These are phyloP conservation scores for Pollenia labialis DNA, from an alignment of 2,888 invertebrate genomes.

Conservation along the genomic window DNA sequence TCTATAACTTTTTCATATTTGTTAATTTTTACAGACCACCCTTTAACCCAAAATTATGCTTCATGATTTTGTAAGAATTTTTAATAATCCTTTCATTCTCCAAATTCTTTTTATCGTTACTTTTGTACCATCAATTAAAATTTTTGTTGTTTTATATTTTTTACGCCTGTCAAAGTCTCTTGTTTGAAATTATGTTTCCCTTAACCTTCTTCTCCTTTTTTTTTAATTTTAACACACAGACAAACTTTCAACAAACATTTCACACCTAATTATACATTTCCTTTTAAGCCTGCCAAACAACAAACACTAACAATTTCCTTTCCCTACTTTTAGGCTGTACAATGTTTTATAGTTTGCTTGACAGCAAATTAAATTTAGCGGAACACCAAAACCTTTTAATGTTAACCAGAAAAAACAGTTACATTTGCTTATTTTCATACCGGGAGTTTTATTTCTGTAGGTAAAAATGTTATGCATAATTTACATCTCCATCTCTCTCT, in stretches of 20 bases:
- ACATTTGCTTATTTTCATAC: not conserved
- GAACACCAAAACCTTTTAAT: slow-evolving; percentile 42
- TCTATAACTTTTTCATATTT: not conserved
- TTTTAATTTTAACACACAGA: not conserved
- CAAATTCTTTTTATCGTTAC: not conserved
- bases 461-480: too few relatives aligned
- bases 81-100: too few relatives aligned
- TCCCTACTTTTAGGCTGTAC: slow-evolving; percentile 9
- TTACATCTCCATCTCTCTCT: not conserved
- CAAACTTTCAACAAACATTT: slow-evolving; percentile 13
- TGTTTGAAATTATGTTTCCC: slow-evolving; percentile 17
- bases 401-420: not conserved
- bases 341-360: slow-evolving; percentile 41
- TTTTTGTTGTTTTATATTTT: not conserved
- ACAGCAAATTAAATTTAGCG: slow-evolving; percentile 49
- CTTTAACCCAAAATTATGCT: not conserved
- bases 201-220: not conserved
- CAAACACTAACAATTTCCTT: not conserved
- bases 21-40: not conserved
- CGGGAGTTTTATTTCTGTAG: not conserved
- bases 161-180: not conserved
- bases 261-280: slow-evolving; percentile 58
- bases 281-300: not conserved
- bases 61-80: not conserved
- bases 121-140: not conserved